phyloP scores from a whole-genome alignment of 2,113 vertebrate genomes.

The Camelus bactrianus region DNA sequence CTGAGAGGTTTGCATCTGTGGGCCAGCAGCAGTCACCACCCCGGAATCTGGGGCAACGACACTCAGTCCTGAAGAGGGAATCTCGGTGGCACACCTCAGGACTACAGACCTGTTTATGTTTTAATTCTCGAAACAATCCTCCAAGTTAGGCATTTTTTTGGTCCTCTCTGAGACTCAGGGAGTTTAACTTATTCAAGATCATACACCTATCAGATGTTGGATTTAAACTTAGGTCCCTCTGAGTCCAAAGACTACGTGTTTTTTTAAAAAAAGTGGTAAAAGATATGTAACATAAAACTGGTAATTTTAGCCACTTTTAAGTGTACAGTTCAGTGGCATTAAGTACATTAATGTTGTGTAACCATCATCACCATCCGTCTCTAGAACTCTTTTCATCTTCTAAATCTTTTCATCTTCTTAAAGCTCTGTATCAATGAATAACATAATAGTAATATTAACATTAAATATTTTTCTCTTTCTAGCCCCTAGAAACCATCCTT shows the following conservation, averaged over 20 bases:
- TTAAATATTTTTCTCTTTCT: background rate
- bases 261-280: background rate
- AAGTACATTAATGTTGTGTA: background rate
- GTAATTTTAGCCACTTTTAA: background rate
- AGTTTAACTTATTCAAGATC: background rate
- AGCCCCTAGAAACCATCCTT: background rate
- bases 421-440: background rate
- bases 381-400: background rate
- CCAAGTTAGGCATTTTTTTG: background rate
- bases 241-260: background rate
- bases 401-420: background rate
- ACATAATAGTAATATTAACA: background rate
- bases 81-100: background rate
- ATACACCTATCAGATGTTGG: rapidly evolving
- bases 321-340: background rate
- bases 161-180: background rate
- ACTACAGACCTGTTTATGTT: background rate
- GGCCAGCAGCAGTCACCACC: background rate
- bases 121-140: background rate
- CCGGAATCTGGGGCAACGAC: background rate
- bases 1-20: background rate
- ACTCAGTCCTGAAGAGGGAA: background rate
- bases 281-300: background rate
- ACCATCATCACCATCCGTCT: background rate
- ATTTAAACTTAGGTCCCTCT: background rate